phyloP scores from a whole-genome alignment of 2,797 vertebrate species.

The Megaceryle alcyon region DNA sequence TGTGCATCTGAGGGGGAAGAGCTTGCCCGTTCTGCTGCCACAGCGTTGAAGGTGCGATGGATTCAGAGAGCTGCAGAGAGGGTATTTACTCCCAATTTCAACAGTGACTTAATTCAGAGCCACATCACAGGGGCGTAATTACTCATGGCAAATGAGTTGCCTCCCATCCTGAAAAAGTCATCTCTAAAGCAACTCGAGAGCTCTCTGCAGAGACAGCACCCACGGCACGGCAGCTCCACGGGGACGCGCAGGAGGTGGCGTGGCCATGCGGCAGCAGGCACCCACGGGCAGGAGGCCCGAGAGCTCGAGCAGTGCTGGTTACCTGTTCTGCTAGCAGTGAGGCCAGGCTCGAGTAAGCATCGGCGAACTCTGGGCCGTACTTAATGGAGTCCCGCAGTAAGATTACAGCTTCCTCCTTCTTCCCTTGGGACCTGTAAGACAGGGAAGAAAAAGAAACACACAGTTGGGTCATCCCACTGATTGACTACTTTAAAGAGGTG shows the following conservation, averaged over 20 bases:
- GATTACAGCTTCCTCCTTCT: constrained; percentile 86
- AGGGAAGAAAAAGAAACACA: neutral
- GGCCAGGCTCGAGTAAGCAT: constrained; percentile 94
- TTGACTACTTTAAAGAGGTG: neutral
- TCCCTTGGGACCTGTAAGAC: constrained; percentile 85
- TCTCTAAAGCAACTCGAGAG: neutral
- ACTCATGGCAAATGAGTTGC: neutral
- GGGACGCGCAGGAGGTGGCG: neutral
- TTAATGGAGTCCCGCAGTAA: constrained; percentile 88
- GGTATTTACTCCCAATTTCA: neutral
- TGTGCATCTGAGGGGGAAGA: neutral
- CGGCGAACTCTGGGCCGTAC: constrained; percentile 91
- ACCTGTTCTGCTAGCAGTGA: constrained; percentile 96
- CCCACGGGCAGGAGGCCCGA: rapidly evolving
- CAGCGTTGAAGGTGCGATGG: neutral
- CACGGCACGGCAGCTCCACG: rapidly evolving
- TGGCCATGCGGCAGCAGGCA: rapidly evolving
- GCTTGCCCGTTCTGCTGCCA: neutral
- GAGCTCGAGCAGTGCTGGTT: neutral
- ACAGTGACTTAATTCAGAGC: neutral
- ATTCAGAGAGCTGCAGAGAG: neutral
- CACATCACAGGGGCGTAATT: neutral
- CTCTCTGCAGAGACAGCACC: rapidly evolving
- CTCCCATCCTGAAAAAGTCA: neutral
- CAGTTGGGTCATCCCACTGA: neutral